Percentiles rank a stretch among this genome's conserved stretches.
Conservation (phyloP, 2,113 vertebrate species). For the Synodontis membranacea region DNA sequence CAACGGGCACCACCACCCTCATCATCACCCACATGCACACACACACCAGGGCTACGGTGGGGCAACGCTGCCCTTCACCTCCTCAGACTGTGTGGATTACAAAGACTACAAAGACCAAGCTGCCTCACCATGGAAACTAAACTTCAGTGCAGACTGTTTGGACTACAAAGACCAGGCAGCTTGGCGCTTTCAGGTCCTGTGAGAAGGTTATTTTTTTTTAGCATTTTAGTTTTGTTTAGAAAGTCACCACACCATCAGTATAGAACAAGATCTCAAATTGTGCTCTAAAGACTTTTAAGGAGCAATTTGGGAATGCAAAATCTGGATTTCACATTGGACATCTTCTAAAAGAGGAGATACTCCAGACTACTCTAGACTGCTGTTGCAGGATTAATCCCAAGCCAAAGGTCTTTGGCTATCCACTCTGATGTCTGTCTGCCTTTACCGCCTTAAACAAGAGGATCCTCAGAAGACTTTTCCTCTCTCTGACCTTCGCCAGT, state of each 20-base stretch:
- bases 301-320: constrained; percentile 2
- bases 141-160: constrained; percentile 94
- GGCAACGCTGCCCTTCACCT: constrained; percentile 84
- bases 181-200: constrained; percentile 98
- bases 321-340: not conserved
- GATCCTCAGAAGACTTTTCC: constrained; percentile 5
- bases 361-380: not conserved
- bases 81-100: constrained; percentile 96
- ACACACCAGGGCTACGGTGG: constrained; percentile 85
- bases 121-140: constrained; percentile 90
- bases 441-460: constrained; percentile 16
- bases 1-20: constrained; percentile 82
- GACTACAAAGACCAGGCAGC: constrained; percentile 99
- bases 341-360: not conserved
- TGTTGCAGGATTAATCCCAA: constrained; percentile 17
- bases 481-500: constrained; percentile 25
- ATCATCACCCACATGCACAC: constrained; percentile 74
- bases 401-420: constrained; percentile 15
- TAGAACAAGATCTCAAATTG: not conserved
- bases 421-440: constrained; percentile 10
- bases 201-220: constrained; percentile 60
- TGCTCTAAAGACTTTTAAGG: constrained; percentile 17
- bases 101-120: constrained; percentile 81
- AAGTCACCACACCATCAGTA: not conserved
- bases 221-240: constrained; percentile 22